Percentiles rank a stretch among this genome's conserved stretches.
These are phyloP conservation scores for Epinephelus awoara DNA, from an alignment of 2,797 vertebrate species.

Conservation along the genomic window DNA sequence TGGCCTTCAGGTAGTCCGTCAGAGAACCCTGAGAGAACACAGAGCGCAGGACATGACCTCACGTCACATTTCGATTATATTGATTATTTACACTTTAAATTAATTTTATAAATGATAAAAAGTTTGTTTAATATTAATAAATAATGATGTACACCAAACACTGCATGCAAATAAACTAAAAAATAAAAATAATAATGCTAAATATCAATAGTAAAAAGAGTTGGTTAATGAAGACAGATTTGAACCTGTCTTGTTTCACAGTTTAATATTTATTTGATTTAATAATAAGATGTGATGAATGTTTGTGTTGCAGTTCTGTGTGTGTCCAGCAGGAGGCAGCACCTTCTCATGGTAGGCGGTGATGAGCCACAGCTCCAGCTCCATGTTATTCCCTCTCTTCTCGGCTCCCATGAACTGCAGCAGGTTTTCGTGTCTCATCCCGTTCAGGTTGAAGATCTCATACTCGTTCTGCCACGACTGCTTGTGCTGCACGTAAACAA, in stretches of 20 bases:
- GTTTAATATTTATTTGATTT: too few species aligned
- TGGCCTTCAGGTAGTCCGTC: constrained; percentile 94
- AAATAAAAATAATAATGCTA: too few species aligned
- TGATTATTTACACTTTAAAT: too few species aligned
- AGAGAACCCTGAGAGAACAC: constrained; percentile 88
- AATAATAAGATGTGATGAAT: too few species aligned
- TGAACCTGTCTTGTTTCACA: too few species aligned
- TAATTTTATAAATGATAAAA: too few species aligned
- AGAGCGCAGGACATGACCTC: not conserved
- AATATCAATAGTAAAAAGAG: too few species aligned
- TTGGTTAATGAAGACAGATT: too few species aligned
- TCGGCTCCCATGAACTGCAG: constrained; percentile 93
- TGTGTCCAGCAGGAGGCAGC: constrained; percentile 26
- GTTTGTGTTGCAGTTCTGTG: not conserved
- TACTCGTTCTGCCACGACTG: constrained; percentile 97
- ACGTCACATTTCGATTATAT: not conserved
- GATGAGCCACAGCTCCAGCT: constrained; percentile 94
- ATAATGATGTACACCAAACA: too few species aligned
- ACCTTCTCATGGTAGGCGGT: constrained; percentile 95
- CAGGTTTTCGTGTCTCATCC: constrained; percentile 95
- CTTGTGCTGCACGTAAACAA: constrained; percentile 85
- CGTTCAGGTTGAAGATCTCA: constrained; percentile 91
- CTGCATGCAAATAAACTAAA: too few species aligned
- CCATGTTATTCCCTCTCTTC: constrained; percentile 90
- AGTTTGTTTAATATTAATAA: too few species aligned